These are phyloP conservation scores for Zosterops hypoxanthus DNA, from an alignment of 2,113 vertebrate species.

Conservation along the genomic window DNA sequence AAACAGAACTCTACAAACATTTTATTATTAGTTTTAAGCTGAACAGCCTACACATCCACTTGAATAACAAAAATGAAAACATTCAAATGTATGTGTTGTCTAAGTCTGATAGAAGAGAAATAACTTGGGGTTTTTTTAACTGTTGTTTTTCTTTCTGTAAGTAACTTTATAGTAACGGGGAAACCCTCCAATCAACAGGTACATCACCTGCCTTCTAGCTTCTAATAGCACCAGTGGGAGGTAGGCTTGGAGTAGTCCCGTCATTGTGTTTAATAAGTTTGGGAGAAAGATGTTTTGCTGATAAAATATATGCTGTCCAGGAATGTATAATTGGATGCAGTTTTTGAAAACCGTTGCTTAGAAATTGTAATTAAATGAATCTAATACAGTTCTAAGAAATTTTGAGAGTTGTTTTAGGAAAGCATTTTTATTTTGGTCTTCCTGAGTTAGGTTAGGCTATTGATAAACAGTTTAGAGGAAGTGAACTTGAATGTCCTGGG, in stretches of 20 bases:
- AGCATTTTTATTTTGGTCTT: neutral
- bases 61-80: neutral
- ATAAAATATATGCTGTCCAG: neutral
- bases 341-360: neutral
- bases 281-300: constrained; percentile 9
- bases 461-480: neutral
- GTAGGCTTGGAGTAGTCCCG: constrained; percentile 41
- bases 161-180: constrained; percentile 51
- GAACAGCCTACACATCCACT: neutral
- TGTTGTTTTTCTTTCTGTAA: constrained; percentile 59
- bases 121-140: constrained; percentile 22
- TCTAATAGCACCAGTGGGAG: constrained; percentile 51
- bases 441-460: neutral
- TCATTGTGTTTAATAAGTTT: constrained; percentile 3
- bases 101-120: constrained; percentile 38
- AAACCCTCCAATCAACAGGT: constrained; percentile 64
- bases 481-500: neutral
- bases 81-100: constrained; percentile 20
- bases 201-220: constrained; percentile 55
- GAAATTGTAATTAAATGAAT: neutral
- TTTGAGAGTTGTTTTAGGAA: neutral
- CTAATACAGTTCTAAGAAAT: neutral
- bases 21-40: neutral
- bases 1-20: neutral
- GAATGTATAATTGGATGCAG: neutral